These are phyloP conservation scores for Nebria brevicollis DNA, from an alignment of 2,888 invertebrate species.

Conservation along the genomic window DNA sequence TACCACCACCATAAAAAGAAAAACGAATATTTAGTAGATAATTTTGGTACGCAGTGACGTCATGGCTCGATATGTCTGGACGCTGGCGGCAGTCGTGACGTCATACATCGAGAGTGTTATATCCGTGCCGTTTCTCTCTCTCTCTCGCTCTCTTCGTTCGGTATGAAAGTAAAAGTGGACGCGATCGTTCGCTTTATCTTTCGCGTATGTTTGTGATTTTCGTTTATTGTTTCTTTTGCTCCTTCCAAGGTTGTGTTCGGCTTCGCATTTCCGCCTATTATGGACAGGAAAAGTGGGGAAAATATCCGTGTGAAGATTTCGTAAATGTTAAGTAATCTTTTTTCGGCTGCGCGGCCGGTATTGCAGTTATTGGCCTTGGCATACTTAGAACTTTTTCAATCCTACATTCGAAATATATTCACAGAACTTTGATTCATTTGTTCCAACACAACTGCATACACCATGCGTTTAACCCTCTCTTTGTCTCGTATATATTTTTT, in stretches of 20 bases:
- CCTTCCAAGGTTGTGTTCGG: not conserved
- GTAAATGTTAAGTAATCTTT: not conserved
- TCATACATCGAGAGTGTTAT: conserved; percentile 2
- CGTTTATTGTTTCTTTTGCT: not conserved
- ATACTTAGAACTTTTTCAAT: not conserved
- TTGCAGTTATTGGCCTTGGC: conserved; percentile 1
- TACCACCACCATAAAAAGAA: too few relatives aligned
- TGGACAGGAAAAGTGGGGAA: not conserved
- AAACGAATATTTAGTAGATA: too few relatives aligned
- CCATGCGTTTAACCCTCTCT: too few relatives aligned
- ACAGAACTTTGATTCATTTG: too few relatives aligned
- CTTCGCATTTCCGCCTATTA: not conserved
- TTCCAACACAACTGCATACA: too few relatives aligned
- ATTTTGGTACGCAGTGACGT: not conserved
- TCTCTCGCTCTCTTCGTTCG: conserved; percentile 22
- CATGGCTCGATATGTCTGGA: conserved; percentile 17
- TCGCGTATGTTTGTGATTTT: not conserved
- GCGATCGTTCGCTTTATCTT: not conserved
- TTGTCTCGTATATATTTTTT: too few relatives aligned
- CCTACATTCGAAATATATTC: not conserved
- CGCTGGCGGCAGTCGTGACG: conserved; percentile 7
- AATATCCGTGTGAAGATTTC: not conserved
- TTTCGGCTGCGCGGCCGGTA: not conserved
- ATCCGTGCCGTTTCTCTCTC: conserved; percentile 38
- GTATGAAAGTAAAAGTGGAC: conserved; percentile 11